Base-by-base conservation (phyloP, 2,113 vertebrate genomes). In the Myrmecophaga tridactyla region DNA sequence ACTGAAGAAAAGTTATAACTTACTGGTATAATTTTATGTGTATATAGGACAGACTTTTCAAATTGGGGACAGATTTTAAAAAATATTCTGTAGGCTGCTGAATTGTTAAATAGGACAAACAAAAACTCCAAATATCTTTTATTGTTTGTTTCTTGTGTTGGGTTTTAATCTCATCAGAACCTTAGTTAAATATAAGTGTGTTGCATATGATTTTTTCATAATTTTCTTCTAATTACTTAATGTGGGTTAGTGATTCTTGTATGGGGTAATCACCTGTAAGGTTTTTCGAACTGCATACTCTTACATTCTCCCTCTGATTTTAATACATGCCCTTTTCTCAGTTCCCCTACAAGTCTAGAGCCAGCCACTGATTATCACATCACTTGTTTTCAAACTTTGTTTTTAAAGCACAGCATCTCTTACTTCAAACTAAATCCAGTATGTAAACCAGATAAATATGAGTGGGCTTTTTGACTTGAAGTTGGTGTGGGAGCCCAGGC, bases 1-100 rank as follows among this genome's bases (percentile, higher is more conserved):
- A 17, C 78, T 89, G 73, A 90, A 86, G 75, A 69, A 93, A 70
- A 94, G 43, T 43, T 89, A 63, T n/a, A 51, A 48, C 53, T 83
- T 25, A 1, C 17, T 89, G 70, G 31, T 65, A 46, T 4, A n/a
- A 60, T 82, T 94, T 69, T 39, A 41, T 84, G 29, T 75, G 8
- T 43, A 25, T 17, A 76, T 90, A 72, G n/a, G 34, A n/a, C 70
- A 65, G 53, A 82, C 25, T 94, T 87, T 87, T 78, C 82, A 70
- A 46, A 83, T 1, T 43, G 1, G 67, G 65, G 29, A 56, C 43
- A 93, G 41, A 46, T 39, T 80, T 95, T 91, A 80, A 58, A 70
- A 67, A 87, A 62, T 73, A 18, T 7, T 48, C 29, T 41, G 56
- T 73, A 80, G 76, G 27, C 34, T 27, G 46, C 41, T 86, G 27